Evolutionary conservation across 2,888 invertebrate genomes (phyloP).

Genomic region (Drosophila atripex): DNA sequence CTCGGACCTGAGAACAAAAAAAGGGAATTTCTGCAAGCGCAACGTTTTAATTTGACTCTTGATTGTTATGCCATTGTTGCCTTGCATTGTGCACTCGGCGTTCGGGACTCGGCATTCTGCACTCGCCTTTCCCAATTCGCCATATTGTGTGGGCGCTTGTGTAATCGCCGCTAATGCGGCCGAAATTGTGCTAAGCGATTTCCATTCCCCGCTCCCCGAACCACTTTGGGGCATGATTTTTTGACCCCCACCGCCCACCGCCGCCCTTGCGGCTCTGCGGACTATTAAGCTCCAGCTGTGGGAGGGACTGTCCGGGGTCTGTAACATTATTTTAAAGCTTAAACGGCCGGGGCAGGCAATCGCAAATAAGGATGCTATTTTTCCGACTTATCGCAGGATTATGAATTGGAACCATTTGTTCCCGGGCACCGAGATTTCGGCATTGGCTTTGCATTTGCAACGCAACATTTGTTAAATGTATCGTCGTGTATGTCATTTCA

Average conservation of each 20-base stretch:
- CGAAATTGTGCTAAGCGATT: constrained; percentile 59
- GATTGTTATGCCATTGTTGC: constrained; percentile 47
- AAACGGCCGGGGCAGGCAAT: constrained; percentile 3
- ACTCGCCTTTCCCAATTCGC: background rate
- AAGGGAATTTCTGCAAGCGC: constrained; percentile 55
- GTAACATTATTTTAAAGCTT: constrained; percentile 20
- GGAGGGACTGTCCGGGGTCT: background rate
- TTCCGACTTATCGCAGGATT: constrained; percentile 32
- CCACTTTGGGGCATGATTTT: background rate
- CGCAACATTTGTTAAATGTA: constrained; percentile 35
- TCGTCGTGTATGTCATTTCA: constrained; percentile 38
- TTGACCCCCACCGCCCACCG: background rate
- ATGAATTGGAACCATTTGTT: constrained; percentile 22
- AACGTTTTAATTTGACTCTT: constrained; percentile 60
- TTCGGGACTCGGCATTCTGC: constrained; percentile 1
- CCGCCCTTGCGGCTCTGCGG: background rate
- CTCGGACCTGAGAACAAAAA: constrained; percentile 1
- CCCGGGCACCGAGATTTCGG: constrained; percentile 11
- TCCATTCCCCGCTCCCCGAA: constrained; percentile 12
- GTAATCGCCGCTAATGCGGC: constrained; percentile 64
- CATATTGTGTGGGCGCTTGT: constrained; percentile 37
- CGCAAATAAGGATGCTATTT: constrained; percentile 16
- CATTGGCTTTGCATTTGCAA: constrained; percentile 44
- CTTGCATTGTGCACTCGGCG: constrained; percentile 34
- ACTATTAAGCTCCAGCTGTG: constrained; percentile 16